A percentile compares a stretch with the other conserved stretches of the same genome.
phyloP scores from a whole-genome alignment of 2,888 invertebrate genomes.

The Hydroisotoma schaefferi region DNA sequence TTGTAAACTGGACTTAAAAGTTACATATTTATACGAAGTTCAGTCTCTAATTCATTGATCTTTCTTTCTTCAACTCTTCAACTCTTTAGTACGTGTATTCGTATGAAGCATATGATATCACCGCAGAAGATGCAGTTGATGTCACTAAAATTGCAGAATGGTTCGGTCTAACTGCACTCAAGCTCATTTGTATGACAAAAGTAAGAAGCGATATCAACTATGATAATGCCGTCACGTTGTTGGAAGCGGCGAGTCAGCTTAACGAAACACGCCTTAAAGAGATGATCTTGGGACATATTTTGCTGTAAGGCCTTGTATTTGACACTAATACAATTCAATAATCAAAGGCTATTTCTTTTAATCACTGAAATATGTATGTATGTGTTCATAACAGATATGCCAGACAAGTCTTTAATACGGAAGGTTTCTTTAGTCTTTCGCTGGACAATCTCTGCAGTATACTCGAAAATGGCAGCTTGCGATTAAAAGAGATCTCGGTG shows the following conservation, averaged over 20 bases:
- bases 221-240: not conserved
- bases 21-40: too few relatives aligned
- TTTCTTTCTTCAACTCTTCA: too few relatives aligned
- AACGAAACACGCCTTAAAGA: not conserved
- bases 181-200: not conserved
- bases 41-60: too few relatives aligned
- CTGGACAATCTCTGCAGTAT: constrained; percentile 3
- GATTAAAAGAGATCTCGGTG: constrained; percentile 2
- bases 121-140: not conserved
- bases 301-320: not conserved
- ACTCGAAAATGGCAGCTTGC: constrained; percentile 11
- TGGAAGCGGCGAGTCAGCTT: not conserved
- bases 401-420: not conserved
- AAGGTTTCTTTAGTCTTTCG: not conserved
- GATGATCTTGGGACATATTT: not conserved
- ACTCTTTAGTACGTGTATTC: too few relatives aligned
- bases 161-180: not conserved
- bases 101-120: not conserved
- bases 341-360: not conserved
- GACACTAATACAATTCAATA: not conserved
- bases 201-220: not conserved
- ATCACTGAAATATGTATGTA: not conserved
- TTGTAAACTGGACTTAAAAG: too few relatives aligned
- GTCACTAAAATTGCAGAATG: not conserved
- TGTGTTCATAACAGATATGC: not conserved